Percentiles rank a stretch among this genome's conserved stretches.
Conservation (phyloP, 1,140 invertebrate species). For the Pachyrhynchus sulphureomaculatus region DNA sequence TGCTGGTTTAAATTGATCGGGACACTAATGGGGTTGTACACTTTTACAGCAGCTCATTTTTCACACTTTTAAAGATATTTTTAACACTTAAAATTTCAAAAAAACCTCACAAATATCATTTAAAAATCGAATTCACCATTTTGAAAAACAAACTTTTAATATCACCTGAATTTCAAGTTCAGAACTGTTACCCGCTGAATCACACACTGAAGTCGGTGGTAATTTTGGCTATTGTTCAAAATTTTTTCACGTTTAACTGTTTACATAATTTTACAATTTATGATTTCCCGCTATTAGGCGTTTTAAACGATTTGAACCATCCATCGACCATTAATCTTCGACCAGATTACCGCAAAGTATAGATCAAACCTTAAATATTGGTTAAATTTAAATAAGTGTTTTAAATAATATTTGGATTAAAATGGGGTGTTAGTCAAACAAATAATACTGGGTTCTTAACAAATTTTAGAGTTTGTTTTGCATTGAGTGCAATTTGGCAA, state of each 20-base stretch:
- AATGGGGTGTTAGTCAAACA: no score
- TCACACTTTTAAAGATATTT: neutral
- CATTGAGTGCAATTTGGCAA: conserved; percentile 10
- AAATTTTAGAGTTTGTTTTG: neutral
- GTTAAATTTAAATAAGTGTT: no score
- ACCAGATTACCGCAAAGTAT: no score
- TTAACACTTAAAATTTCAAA: neutral
- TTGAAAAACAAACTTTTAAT: conserved; percentile 30
- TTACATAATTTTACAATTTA: no score
- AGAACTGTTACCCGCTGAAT: conserved; percentile 14
- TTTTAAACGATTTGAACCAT: no score
- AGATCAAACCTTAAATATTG: no score
- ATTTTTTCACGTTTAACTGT: conserved; percentile 10
- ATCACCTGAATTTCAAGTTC: conserved; percentile 22
- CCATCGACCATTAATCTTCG: no score
- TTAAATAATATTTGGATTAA: no score
- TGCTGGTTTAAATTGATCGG: conserved; percentile 76
- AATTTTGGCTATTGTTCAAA: conserved; percentile 35
- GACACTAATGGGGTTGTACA: conserved; percentile 64
- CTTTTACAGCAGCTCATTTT: conserved; percentile 65
- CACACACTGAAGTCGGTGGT: conserved; percentile 19
- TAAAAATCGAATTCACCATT: conserved; percentile 24
- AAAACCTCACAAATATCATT: neutral
- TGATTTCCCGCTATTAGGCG: no score
- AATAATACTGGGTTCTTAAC: no score